Evolutionary conservation across 1,140 invertebrate genomes (phyloP).

Genomic region (Euwallacea fornicatus): DNA sequence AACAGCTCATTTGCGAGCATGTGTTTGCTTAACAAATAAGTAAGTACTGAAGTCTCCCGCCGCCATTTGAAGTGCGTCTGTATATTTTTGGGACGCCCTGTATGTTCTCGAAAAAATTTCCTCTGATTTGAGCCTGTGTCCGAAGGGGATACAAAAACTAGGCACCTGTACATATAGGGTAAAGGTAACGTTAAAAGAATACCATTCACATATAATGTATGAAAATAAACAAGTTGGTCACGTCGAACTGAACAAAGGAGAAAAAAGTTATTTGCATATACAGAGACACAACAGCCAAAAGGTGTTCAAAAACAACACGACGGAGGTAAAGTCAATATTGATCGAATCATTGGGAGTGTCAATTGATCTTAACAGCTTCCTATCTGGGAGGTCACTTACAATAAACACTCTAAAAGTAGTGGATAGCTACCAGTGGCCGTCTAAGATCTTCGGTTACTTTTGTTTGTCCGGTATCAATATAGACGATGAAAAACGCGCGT

Average conservation of each 20-base stretch:
- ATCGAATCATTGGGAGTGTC: slow-evolving; percentile 33
- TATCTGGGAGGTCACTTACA: slow-evolving; percentile 37
- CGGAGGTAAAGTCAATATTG: slow-evolving; percentile 32
- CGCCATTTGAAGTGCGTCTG: too few relatives aligned
- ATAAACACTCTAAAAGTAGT: slow-evolving; percentile 35
- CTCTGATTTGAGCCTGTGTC: too few relatives aligned
- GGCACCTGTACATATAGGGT: too few relatives aligned
- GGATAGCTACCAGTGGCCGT: slow-evolving; percentile 25
- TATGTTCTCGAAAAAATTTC: too few relatives aligned
- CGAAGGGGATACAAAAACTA: too few relatives aligned
- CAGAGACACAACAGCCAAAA: slow-evolving; percentile 34
- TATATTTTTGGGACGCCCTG: too few relatives aligned
- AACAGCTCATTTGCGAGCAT: too few relatives aligned
- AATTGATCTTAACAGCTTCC: slow-evolving; percentile 28
- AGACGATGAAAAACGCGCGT: slow-evolving; percentile 16
- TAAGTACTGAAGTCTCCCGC: too few relatives aligned
- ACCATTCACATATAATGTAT: slow-evolving; percentile 2
- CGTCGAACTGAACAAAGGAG: slow-evolving; percentile 27
- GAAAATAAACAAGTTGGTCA: slow-evolving; percentile 33
- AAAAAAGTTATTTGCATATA: slow-evolving; percentile 36
- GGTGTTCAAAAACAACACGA: slow-evolving; percentile 36
- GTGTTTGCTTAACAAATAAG: too few relatives aligned
- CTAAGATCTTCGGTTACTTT: slow-evolving; percentile 32
- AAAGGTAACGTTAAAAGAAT: too few relatives aligned
- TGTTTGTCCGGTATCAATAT: slow-evolving; percentile 34